Evolutionary conservation across 1,140 invertebrate genomes (phyloP).

Genomic region (Halesus radiatus): DNA sequence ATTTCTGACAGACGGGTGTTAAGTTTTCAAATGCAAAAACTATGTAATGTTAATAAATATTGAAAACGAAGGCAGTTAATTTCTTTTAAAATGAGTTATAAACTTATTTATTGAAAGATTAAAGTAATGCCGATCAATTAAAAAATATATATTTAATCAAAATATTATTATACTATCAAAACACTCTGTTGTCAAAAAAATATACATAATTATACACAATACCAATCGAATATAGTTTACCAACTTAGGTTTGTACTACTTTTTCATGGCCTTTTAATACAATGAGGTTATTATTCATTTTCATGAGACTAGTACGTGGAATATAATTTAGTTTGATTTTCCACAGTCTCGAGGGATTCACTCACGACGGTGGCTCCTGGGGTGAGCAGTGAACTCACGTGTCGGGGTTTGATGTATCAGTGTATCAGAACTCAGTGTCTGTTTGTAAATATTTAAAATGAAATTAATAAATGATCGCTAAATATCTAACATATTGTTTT

Average conservation of each 20-base stretch:
- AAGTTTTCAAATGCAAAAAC: conserved; percentile 15
- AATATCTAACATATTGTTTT: conserved; percentile 21
- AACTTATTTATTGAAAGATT: background rate
- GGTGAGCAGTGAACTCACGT: conserved; percentile 3
- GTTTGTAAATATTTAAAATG: conserved; percentile 54
- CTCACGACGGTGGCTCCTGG: background rate
- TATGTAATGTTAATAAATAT: conserved; percentile 2
- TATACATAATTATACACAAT: background rate
- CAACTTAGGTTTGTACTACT: conserved; percentile 18
- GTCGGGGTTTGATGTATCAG: background rate
- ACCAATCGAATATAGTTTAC: conserved; percentile 4
- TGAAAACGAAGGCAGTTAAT: background rate
- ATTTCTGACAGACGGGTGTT: background rate
- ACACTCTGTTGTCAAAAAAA: background rate
- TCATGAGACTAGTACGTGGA: conserved; percentile 23
- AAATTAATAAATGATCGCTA: conserved; percentile 55
- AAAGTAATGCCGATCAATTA: background rate
- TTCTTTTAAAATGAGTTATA: too few species aligned
- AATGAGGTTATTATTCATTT: conserved; percentile 30
- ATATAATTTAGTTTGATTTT: conserved; percentile 14
- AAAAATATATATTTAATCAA: conserved; percentile 1
- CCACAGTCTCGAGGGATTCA: background rate
- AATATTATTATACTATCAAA: background rate
- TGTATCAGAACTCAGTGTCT: conserved; percentile 27
- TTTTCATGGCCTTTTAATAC: conserved; percentile 10